Evolutionary conservation across 1,140 invertebrate species (phyloP).

Genomic region (Eupeodes corollae): DNA sequence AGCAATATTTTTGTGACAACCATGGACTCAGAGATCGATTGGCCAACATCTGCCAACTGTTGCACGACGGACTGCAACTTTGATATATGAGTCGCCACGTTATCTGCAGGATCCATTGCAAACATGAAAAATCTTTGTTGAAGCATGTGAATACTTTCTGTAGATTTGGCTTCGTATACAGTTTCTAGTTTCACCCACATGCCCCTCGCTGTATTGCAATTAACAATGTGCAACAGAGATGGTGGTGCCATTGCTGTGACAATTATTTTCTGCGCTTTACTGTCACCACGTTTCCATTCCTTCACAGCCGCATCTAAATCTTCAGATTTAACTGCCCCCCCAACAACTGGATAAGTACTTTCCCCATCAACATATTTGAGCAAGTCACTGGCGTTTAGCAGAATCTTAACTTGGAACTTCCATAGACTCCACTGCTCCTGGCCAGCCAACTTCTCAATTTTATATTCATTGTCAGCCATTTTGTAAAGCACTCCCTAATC

Average conservation of each 20-base stretch:
- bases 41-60: conserved; percentile 16
- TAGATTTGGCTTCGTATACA: conserved; percentile 32
- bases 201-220: conserved; percentile 20
- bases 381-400: too few relatives aligned
- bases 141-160: conserved; percentile 27
- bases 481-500: too few relatives aligned
- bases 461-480: too few relatives aligned
- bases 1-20: conserved; percentile 27
- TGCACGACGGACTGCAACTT: conserved; percentile 9
- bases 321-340: background rate
- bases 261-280: conserved; percentile 17
- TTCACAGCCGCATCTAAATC: background rate
- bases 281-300: conserved; percentile 14
- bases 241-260: conserved; percentile 15
- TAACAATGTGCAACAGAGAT: conserved; percentile 24
- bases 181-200: conserved; percentile 30
- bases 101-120: conserved; percentile 11
- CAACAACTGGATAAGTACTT: conserved; percentile 5
- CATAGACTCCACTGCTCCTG: conserved; percentile 11
- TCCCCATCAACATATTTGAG: conserved; percentile 7
- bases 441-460: conserved; percentile 7
- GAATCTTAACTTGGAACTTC: conserved; percentile 15
- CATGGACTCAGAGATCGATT: conserved; percentile 17
- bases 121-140: conserved; percentile 25
- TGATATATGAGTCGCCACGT: conserved; percentile 12